These are phyloP conservation scores for Dryobotodes eremita DNA, from an alignment of 2,888 invertebrate genomes.

Conservation along the genomic window DNA sequence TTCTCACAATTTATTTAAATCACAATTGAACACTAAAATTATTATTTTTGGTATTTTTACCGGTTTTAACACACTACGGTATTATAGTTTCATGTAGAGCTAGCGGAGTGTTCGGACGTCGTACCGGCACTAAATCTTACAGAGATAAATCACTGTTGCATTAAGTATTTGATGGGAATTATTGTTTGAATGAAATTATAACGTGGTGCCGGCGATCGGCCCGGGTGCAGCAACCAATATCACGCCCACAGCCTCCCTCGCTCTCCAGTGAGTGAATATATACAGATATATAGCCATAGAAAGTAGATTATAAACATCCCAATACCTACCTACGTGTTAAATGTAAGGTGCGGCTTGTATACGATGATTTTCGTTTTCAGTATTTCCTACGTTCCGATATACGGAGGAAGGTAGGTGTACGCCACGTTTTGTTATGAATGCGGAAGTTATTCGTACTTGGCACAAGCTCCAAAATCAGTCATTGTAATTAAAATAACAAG, in stretches of 20 bases:
- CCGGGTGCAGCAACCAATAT: slow-evolving; percentile 83
- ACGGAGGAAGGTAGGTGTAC: slow-evolving; percentile 16
- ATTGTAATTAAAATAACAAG: not conserved
- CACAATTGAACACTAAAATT: slow-evolving; percentile 81
- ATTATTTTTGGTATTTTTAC: slow-evolving; percentile 77
- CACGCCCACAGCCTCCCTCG: slow-evolving; percentile 88
- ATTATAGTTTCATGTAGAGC: slow-evolving; percentile 65
- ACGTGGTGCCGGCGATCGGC: slow-evolving; percentile 83
- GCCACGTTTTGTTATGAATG: slow-evolving; percentile 39
- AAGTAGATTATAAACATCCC: slow-evolving; percentile 74
- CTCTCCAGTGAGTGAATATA: slow-evolving; percentile 82
- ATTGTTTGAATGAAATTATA: slow-evolving; percentile 77
- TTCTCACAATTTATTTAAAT: slow-evolving; percentile 81
- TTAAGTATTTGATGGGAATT: slow-evolving; percentile 80
- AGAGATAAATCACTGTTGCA: slow-evolving; percentile 84
- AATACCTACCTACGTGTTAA: slow-evolving; percentile 69
- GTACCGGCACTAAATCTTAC: slow-evolving; percentile 79
- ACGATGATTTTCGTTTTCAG: slow-evolving; percentile 69
- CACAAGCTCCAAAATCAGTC: not conserved
- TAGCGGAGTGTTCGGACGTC: slow-evolving; percentile 72
- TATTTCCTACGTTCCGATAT: slow-evolving; percentile 53
- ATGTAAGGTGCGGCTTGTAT: slow-evolving; percentile 76
- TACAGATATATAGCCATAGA: slow-evolving; percentile 77
- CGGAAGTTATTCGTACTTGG: not conserved
- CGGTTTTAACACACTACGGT: slow-evolving; percentile 74